Percentiles rank a stretch among this genome's conserved stretches.
These are phyloP conservation scores for Myopa tessellatipennis DNA, from an alignment of 2,888 invertebrate species.

Conservation along the genomic window DNA sequence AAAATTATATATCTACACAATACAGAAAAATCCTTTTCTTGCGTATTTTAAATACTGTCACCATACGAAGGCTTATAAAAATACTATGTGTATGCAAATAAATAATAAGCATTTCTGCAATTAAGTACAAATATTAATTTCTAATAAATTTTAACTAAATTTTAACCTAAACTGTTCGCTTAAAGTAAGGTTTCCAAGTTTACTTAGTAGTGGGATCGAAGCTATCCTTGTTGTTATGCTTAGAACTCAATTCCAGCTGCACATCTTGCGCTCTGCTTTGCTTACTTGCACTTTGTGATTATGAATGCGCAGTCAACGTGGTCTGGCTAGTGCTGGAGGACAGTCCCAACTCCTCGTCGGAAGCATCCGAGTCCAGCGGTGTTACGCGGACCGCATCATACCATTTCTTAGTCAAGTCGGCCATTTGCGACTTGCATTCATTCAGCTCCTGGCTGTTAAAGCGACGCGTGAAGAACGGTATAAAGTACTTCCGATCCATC, in stretches of 20 bases:
- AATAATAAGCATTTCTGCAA: neutral
- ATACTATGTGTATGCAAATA: neutral
- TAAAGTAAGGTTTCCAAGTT: too few species aligned
- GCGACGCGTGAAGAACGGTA: slow-evolving; percentile 94
- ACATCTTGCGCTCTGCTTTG: neutral
- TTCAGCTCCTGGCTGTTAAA: slow-evolving; percentile 96
- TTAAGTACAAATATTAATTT: neutral
- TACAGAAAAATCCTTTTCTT: neutral
- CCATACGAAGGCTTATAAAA: slow-evolving; percentile 1
- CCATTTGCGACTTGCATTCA: slow-evolving; percentile 97
- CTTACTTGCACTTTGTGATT: neutral
- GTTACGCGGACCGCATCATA: slow-evolving; percentile 94
- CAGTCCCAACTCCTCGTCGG: slow-evolving; percentile 69
- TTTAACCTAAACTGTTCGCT: too few species aligned
- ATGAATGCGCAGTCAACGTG: slow-evolving; percentile 47
- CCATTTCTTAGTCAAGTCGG: slow-evolving; percentile 95
- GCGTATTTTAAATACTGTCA: slow-evolving; percentile 16
- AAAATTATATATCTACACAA: neutral
- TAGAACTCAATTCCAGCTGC: neutral
- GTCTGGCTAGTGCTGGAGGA: slow-evolving; percentile 60
- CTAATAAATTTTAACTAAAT: too few species aligned
- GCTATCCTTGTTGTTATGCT: neutral
- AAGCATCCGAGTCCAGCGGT: slow-evolving; percentile 87
- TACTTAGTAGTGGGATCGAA: too few species aligned
- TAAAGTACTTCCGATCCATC: slow-evolving; percentile 92